These are phyloP conservation scores for Smutsia gigantea DNA, from an alignment of 2,797 vertebrate genomes.

Conservation along the genomic window DNA sequence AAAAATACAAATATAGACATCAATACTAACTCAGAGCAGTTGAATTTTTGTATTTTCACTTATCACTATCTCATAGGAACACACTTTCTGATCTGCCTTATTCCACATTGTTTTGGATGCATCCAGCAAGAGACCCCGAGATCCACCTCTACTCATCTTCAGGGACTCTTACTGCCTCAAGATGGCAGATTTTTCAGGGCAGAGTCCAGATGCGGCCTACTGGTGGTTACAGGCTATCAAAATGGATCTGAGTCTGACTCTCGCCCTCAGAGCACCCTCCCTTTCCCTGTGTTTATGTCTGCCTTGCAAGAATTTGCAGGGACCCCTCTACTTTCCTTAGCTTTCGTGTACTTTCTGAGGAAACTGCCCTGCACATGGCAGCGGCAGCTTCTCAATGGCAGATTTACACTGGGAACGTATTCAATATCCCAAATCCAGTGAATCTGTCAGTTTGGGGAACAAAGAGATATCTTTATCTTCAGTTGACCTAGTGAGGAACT, in stretches of 20 bases:
- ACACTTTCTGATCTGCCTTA: neutral
- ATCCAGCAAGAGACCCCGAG: neutral
- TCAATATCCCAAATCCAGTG: neutral
- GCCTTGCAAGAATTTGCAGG: neutral
- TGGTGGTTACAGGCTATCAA: neutral
- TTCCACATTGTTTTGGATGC: neutral
- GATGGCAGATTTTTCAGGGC: neutral
- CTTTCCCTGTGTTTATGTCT: neutral
- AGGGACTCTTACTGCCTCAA: neutral
- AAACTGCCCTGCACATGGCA: neutral
- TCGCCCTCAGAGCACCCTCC: accelerated
- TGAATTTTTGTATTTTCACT: neutral
- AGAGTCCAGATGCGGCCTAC: neutral
- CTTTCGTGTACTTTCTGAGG: neutral
- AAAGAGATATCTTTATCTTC: neutral
- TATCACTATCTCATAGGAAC: neutral
- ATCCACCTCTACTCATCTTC: neutral
- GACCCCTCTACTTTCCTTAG: neutral
- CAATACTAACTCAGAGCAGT: neutral
- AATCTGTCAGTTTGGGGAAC: neutral
- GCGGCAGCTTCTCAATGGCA: neutral
- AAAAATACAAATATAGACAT: neutral
- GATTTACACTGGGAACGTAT: neutral
- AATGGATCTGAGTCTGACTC: neutral
- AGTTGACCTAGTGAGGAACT: neutral